Percentiles rank a stretch among this genome's conserved stretches.
phyloP scores from a whole-genome alignment of 2,888 invertebrate genomes.

The Ophraella communa region DNA sequence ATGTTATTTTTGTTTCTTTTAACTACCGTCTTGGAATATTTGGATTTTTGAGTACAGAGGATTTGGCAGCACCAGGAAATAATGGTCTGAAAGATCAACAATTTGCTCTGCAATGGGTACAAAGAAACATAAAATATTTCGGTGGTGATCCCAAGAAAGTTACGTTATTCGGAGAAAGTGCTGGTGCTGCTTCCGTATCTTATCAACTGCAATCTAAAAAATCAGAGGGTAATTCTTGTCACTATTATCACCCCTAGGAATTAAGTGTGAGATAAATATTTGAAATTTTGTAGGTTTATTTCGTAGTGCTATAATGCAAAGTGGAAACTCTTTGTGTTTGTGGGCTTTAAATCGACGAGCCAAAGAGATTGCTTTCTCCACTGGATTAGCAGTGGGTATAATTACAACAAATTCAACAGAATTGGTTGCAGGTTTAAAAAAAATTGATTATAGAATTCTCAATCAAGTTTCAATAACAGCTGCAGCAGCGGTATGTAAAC shows the following conservation, averaged over 20 bases:
- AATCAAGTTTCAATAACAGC: conserved; percentile 18
- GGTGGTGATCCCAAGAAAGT: too few species aligned
- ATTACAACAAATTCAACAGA: conserved; percentile 26
- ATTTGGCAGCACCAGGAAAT: too few species aligned
- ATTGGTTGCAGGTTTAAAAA: conserved; percentile 35
- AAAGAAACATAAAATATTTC: too few species aligned
- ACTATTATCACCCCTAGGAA: neutral
- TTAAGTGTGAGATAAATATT: neutral
- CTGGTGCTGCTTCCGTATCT: too few species aligned
- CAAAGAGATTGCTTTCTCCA: conserved; percentile 24
- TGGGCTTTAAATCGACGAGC: conserved; percentile 43
- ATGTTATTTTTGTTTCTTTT: conserved; percentile 39
- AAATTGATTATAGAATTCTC: conserved; percentile 28
- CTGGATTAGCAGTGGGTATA: conserved; percentile 29
- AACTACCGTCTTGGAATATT: too few species aligned
- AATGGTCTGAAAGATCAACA: too few species aligned
- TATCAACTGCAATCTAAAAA: conserved; percentile 37
- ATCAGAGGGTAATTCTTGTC: conserved; percentile 37
- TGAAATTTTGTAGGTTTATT: conserved; percentile 40
- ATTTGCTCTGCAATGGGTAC: too few species aligned
- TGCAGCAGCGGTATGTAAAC: conserved; percentile 22
- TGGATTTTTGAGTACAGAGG: too few species aligned
- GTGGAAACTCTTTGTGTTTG: too few species aligned
- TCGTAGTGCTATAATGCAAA: conserved; percentile 43
- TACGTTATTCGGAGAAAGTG: too few species aligned